Evolutionary conservation across 2,113 vertebrate genomes (phyloP), one percentile per base, ranked within the genome.

Genomic region (Australoheros scitulus): DNA sequence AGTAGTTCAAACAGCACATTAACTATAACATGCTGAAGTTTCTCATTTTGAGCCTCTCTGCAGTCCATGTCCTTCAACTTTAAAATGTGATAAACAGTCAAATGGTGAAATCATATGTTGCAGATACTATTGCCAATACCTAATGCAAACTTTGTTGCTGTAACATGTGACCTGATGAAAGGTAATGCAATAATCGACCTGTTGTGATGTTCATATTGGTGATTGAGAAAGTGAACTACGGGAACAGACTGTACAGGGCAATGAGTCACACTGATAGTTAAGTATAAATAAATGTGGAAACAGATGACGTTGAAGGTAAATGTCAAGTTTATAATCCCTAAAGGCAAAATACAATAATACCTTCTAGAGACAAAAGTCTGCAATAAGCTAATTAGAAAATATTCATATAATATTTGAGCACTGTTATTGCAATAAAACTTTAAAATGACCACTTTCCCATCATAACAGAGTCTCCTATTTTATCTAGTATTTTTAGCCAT

Each of bases 151-250:
- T 70, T 81, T 81, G 43, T 77, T 80, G 60, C 26, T 81, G 78
- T 47, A 88, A 63, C 61, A 18, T 80, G 18, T 13, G 68, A 36
- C 7, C 63, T 61, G 64, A 80, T 77, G 81, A 56, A 74, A 29
- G 34, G 56, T 26, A 26, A 26, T 11, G 47, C 13, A 55, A 60
- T 59, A 57, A 50, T 38, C 56, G 29, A 3, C 32, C 56, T 32
- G 52, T 61, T 80, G 34, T n/a, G 2, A 68, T 20, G 5, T 32
- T 38, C 38, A 47, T 9, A 77, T 17, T 68, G 59, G 32, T n/a
- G 26, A 14, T 9, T 22, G 18, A 63, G 13, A 74, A 84, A 64
- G 20, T 13, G 34, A 11, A 20, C 9, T 36, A 18, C 9, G 29
- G 36, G 41, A 50, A 20, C 79, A 50, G 5, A 52, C 26, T 59